Evolutionary conservation across 1,140 invertebrate genomes (phyloP).

Genomic region (Adoxophyes honmai): DNA sequence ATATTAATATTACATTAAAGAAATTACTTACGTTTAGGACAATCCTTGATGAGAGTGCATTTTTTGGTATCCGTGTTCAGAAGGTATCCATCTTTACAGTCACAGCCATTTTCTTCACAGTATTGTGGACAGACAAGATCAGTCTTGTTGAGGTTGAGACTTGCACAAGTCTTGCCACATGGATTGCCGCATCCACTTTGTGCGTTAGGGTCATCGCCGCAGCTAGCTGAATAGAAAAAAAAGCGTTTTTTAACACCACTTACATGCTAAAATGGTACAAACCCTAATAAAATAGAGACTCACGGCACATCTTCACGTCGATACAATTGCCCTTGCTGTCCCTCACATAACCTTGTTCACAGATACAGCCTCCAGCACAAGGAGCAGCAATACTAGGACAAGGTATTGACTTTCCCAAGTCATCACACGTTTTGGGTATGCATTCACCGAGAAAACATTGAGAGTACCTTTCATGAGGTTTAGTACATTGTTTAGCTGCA

Average conservation of each 20-base stretch:
- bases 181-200: slow-evolving; percentile 2
- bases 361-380: background rate
- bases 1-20: no score
- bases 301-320: background rate
- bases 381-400: background rate
- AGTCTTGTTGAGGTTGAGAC: background rate
- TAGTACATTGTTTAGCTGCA: background rate
- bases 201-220: slow-evolving; percentile 1
- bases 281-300: background rate
- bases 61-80: background rate
- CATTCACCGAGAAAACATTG: background rate
- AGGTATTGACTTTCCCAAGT: background rate
- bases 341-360: background rate
- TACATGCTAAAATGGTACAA: background rate
- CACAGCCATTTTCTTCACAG: slow-evolving; percentile 3
- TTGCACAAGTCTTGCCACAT: background rate
- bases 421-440: background rate
- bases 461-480: background rate
- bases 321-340: background rate
- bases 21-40: slow-evolving; percentile 6
- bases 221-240: background rate
- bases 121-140: background rate
- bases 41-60: slow-evolving; percentile 1
- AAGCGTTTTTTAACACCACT: no score
- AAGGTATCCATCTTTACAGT: slow-evolving; percentile 2